These are phyloP conservation scores for Rhizoglyphus robini DNA, from an alignment of 1,140 invertebrate species.

Conservation along the genomic window DNA sequence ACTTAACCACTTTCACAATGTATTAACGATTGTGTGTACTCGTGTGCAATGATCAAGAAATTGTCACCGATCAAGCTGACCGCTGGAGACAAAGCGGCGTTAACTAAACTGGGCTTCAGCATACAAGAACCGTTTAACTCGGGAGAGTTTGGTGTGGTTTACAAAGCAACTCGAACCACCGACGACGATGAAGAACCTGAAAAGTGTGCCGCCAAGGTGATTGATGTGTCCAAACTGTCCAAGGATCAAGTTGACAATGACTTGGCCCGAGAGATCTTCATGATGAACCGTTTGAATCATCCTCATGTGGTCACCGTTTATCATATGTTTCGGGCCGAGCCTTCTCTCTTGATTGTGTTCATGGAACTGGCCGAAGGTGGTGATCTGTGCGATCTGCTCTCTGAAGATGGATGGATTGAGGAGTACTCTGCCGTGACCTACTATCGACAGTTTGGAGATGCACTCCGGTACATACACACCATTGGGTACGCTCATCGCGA, in stretches of 20 bases:
- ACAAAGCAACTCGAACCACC: neutral
- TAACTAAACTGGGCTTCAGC: neutral
- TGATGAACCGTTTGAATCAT: neutral
- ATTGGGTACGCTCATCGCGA: constrained; percentile 14
- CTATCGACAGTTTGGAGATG: neutral
- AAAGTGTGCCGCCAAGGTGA: constrained; percentile 7
- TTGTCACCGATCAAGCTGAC: neutral
- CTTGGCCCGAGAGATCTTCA: neutral
- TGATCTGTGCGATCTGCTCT: constrained; percentile 40
- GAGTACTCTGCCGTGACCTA: neutral
- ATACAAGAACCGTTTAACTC: neutral
- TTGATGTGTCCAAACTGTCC: neutral
- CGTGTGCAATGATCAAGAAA: no score
- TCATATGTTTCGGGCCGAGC: neutral
- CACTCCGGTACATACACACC: neutral
- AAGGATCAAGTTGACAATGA: neutral
- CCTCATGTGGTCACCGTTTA: neutral
- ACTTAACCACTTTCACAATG: no score
- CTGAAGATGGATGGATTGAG: neutral
- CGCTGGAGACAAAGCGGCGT: neutral
- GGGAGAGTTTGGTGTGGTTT: constrained; percentile 2
- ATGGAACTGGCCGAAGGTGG: constrained; percentile 48
- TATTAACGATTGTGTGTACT: no score
- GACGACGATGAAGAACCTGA: neutral
- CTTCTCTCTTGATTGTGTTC: constrained; percentile 38